phyloP scores from a whole-genome alignment of 2,888 invertebrate genomes.

The Drosophila barbarae region DNA sequence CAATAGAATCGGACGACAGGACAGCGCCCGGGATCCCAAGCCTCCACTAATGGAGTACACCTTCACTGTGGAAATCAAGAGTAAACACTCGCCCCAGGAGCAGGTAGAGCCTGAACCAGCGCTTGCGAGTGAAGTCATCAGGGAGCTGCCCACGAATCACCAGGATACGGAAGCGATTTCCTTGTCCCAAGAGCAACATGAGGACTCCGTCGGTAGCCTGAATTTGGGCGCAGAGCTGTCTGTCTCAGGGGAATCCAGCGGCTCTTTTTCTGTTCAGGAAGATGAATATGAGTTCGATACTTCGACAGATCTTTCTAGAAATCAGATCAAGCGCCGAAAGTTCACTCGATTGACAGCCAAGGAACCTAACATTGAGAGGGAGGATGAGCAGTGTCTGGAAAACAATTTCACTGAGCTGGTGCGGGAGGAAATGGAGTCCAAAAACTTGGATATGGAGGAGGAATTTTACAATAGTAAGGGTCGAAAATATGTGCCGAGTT shows the following conservation, averaged over 20 bases:
- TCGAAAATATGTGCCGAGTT: neutral
- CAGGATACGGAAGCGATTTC: slow-evolving; percentile 1
- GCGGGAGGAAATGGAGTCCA: neutral
- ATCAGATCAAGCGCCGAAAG: slow-evolving; percentile 29
- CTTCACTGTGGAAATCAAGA: slow-evolving; percentile 62
- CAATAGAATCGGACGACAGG: slow-evolving; percentile 54
- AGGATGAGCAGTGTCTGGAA: slow-evolving; percentile 11
- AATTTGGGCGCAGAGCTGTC: slow-evolving; percentile 56
- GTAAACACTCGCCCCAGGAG: slow-evolving; percentile 39
- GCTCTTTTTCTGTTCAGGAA: neutral
- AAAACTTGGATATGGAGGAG: neutral
- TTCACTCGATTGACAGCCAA: slow-evolving; percentile 25
- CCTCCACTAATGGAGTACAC: slow-evolving; percentile 68
- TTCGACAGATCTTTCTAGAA: neutral
- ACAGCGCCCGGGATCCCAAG: slow-evolving; percentile 51
- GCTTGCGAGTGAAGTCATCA: slow-evolving; percentile 4
- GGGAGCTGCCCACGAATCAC: slow-evolving; percentile 14
- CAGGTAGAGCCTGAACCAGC: neutral
- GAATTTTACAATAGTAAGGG: too few relatives aligned
- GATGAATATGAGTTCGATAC: slow-evolving; percentile 10
- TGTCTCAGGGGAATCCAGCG: slow-evolving; percentile 37
- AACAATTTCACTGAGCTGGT: slow-evolving; percentile 1
- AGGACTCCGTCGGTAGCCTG: slow-evolving; percentile 39
- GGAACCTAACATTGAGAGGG: neutral
- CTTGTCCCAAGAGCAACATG: neutral